These are phyloP conservation scores for Oreonectes daqikongensis DNA, from an alignment of 2,797 vertebrate genomes.

Conservation along the genomic window DNA sequence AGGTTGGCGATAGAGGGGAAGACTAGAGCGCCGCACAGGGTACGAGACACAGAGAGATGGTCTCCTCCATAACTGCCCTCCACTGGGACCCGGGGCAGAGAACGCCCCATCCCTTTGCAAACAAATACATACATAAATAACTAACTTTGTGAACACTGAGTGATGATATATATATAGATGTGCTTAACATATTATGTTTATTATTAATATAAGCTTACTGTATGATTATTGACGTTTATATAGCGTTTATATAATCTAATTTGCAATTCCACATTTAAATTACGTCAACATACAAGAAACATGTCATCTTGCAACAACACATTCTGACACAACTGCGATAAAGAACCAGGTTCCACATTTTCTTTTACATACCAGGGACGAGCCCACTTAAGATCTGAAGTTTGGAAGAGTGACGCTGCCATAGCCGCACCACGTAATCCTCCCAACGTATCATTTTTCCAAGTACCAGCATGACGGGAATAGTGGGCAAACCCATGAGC, in stretches of 20 bases:
- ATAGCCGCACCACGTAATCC: slow-evolving; percentile 76
- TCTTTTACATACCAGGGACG: slow-evolving; percentile 52
- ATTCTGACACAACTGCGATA: background rate
- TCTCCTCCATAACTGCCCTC: slow-evolving; percentile 68
- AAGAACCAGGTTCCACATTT: too few species aligned
- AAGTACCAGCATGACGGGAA: slow-evolving; percentile 77
- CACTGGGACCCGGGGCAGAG: slow-evolving; percentile 61
- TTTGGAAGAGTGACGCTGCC: slow-evolving; percentile 71
- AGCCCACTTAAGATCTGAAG: slow-evolving; percentile 59
- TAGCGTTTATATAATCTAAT: too few species aligned
- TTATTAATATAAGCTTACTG: too few species aligned
- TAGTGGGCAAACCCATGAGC: slow-evolving; percentile 80
- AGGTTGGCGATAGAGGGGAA: slow-evolving; percentile 79
- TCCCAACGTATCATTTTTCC: slow-evolving; percentile 84
- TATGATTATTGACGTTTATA: too few species aligned
- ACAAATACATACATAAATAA: background rate
- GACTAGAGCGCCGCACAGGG: slow-evolving; percentile 79
- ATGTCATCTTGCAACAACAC: background rate
- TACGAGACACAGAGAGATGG: slow-evolving; percentile 77
- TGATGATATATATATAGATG: too few species aligned
- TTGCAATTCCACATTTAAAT: too few species aligned
- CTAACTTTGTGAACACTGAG: background rate
- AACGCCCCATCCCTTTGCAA: slow-evolving; percentile 61
- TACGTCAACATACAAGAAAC: background rate
- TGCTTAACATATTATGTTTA: too few species aligned